Percentiles rank a stretch among this genome's conserved stretches.
Conservation (phyloP, 2,888 invertebrate species). For the Lasioglossum malachurum region DNA sequence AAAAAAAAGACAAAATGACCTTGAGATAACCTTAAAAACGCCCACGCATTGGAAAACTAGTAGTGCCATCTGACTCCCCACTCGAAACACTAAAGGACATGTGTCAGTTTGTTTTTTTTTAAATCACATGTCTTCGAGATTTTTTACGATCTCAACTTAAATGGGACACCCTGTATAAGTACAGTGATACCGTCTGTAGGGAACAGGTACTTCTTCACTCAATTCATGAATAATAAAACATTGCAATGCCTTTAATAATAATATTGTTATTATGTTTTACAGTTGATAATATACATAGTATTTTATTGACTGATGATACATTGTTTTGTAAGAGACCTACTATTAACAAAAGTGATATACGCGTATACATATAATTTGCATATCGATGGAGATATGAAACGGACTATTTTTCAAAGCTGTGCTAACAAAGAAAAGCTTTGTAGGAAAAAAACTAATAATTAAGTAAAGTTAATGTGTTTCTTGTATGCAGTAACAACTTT, state of each 20-base stretch:
- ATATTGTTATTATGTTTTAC: constrained; percentile 31
- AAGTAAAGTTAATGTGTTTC: not conserved
- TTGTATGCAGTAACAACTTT: not conserved
- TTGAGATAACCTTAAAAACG: too few species aligned
- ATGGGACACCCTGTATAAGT: too few species aligned
- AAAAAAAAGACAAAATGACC: too few species aligned
- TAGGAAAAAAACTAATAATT: not conserved
- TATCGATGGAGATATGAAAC: not conserved
- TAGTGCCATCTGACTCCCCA: too few species aligned
- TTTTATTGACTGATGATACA: constrained; percentile 16
- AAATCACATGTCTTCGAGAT: too few species aligned
- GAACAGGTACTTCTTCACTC: constrained; percentile 19
- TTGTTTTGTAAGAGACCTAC: constrained; percentile 10
- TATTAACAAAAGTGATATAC: not conserved
- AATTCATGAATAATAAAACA: constrained; percentile 26
- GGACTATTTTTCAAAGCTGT: constrained; percentile 2
- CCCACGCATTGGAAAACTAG: too few species aligned
- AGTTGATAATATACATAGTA: constrained; percentile 27
- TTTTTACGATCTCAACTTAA: too few species aligned
- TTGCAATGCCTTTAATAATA: constrained; percentile 25
- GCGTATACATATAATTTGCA: constrained; percentile 1
- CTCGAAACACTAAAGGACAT: too few species aligned
- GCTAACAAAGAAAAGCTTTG: not conserved
- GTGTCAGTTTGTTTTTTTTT: too few species aligned
- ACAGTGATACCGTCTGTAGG: not conserved